Evolutionary conservation across 2,113 vertebrate genomes (phyloP).

Genomic region (Hyla sarda): DNA sequence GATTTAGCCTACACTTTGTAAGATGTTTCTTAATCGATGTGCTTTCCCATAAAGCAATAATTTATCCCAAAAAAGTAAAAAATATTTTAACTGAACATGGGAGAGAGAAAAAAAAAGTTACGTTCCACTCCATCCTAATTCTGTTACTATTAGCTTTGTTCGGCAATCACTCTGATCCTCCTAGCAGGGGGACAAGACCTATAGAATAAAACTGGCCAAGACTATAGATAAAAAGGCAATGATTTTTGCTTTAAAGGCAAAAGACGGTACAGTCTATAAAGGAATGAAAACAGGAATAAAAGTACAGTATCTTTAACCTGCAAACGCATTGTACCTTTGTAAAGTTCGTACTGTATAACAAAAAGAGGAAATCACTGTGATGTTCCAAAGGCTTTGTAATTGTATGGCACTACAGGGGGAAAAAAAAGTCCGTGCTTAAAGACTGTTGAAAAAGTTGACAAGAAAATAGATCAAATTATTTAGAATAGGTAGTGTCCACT

Average conservation of each 20-base stretch:
- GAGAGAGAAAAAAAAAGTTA: slow-evolving; percentile 59
- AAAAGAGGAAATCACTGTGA: slow-evolving; percentile 67
- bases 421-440: slow-evolving; percentile 68
- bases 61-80: slow-evolving; percentile 64
- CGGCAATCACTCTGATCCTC: slow-evolving; percentile 78
- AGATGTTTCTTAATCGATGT: slow-evolving; percentile 65
- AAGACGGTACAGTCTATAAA: slow-evolving; percentile 74
- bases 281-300: slow-evolving; percentile 76
- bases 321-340: slow-evolving; percentile 78
- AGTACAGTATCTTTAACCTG: slow-evolving; percentile 75
- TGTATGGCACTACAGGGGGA: slow-evolving; percentile 68
- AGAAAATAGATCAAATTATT: slow-evolving; percentile 78
- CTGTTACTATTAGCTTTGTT: slow-evolving; percentile 81
- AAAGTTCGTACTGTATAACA: slow-evolving; percentile 68
- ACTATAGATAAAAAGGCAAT: slow-evolving; percentile 78
- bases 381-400: slow-evolving; percentile 73
- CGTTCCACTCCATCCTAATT: slow-evolving; percentile 72
- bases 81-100: slow-evolving; percentile 66
- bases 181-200: slow-evolving; percentile 76
- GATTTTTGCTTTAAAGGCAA: slow-evolving; percentile 78
- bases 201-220: slow-evolving; percentile 77
- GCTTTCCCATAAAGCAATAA: slow-evolving; percentile 63
- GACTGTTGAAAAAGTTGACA: slow-evolving; percentile 67
- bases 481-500: slow-evolving; percentile 71
- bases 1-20: background rate